A percentile compares a stretch with the other conserved stretches of the same genome.
phyloP scores from a whole-genome alignment of 2,888 invertebrate genomes.

The Standfussiana lucernea region DNA sequence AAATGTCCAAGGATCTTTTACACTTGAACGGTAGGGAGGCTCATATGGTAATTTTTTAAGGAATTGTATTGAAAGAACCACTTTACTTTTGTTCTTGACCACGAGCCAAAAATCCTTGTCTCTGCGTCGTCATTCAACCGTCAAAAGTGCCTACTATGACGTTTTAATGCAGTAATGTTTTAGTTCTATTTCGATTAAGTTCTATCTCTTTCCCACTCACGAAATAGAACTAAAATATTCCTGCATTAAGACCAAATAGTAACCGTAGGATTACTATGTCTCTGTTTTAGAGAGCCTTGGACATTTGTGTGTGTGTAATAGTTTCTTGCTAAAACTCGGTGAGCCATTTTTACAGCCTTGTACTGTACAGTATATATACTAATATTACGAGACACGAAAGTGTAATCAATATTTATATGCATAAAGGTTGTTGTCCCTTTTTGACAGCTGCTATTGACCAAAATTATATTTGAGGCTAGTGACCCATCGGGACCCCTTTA shows the following conservation, averaged over 20 bases:
- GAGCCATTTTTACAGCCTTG: not conserved
- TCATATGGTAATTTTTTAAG: not conserved
- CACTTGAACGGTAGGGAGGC: not conserved
- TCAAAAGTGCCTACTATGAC: too few relatives aligned
- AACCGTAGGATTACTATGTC: too few relatives aligned
- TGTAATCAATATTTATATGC: slow-evolving; percentile 51
- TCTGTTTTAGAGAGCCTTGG: too few relatives aligned
- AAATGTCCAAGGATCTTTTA: not conserved
- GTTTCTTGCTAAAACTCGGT: not conserved
- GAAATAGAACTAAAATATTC: too few relatives aligned
- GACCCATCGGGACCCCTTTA: slow-evolving; percentile 32
- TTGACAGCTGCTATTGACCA: slow-evolving; percentile 54
- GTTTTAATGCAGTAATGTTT: too few relatives aligned
- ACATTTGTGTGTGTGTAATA: not conserved
- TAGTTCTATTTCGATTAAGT: too few relatives aligned
- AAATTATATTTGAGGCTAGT: slow-evolving; percentile 50
- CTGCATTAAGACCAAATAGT: too few relatives aligned
- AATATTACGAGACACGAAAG: slow-evolving; percentile 30
- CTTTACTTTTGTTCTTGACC: not conserved
- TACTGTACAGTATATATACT: slow-evolving; percentile 10
- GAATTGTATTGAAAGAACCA: not conserved
- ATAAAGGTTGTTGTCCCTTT: slow-evolving; percentile 33
- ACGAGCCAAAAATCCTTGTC: not conserved
- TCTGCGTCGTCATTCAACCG: not conserved
- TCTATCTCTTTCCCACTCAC: too few relatives aligned